Base-by-base conservation (phyloP, 1,140 invertebrate genomes). In the Parapsyche elsis region DNA sequence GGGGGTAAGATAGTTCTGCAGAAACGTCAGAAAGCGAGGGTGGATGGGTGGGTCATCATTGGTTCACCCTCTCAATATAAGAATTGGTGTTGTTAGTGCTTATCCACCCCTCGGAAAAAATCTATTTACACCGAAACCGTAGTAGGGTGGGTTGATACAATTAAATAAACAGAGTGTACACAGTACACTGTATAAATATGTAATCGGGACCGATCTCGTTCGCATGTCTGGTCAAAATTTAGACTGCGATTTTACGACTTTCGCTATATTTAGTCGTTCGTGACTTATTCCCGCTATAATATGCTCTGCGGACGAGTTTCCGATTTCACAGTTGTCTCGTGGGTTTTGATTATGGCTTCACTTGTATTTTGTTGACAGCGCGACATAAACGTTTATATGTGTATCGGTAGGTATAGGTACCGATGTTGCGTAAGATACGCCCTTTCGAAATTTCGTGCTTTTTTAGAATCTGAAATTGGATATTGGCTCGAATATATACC, bases 311-410 rank as follows among this genome's bases (percentile, higher is more conserved):
- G 61, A 14, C 49, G 49, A 67, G 71, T 73, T 73, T 73, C 21
- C 71, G 38, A 73, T 45, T 45, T 46, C 71, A 73, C 71, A 49
- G 64, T 67, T 67, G 64, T 23, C 21, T 23, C 21, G 64, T 67
- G 64, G 64, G 64, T 24, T 67, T 67, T 67, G 64, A 67, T 67
- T 67, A 67, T 67, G 64, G 64, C 64, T 26, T 67, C 64, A 67
- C 64, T 19, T 67, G 64, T 67, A 67, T 67, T 67, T 67, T 67
- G 26, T 67, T 23, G 64, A 30, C 64, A 61, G 16, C 57, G 57
- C 21, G 57, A 61, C 57, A 61, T 61, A 19, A 14, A 19, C 16
- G 9, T 61, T 61, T 21, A 61, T 19, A 5, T 61, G 9, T 21
- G 21, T 21, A 9, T 61, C 0, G 57, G 30, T 38, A n/a, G n/a